Conservation (phyloP, 2,797 vertebrate species). For the Botia almorhae region DNA sequence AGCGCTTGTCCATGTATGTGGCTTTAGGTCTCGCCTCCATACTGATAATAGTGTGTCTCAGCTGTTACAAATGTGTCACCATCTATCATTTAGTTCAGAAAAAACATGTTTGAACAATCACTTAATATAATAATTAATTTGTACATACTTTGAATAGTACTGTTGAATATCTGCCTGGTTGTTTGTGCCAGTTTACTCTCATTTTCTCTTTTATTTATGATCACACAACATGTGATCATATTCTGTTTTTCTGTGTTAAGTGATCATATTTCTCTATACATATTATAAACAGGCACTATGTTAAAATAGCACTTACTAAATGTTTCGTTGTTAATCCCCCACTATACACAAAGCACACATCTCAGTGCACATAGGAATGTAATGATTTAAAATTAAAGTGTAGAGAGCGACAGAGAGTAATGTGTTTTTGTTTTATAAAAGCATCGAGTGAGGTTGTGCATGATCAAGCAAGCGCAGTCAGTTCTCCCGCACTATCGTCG, state of each 20-base stretch:
- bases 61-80: not conserved
- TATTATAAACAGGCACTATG: not conserved
- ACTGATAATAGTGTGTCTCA: not conserved
- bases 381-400: not conserved
- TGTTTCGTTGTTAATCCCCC: not conserved
- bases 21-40: not conserved
- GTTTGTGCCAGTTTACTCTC: not conserved
- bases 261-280: not conserved
- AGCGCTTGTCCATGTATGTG: not conserved
- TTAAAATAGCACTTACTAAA: not conserved
- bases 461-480: conserved; percentile 32
- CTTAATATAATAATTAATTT: not conserved
- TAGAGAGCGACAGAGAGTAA: not conserved
- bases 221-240: not conserved
- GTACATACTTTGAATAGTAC: too few species aligned
- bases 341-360: not conserved
- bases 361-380: too few species aligned
- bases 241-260: not conserved
- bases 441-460: conserved; percentile 33
- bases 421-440: conserved; percentile 24
- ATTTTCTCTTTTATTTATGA: not conserved
- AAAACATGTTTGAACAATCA: not conserved
- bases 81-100: not conserved
- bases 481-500: too few species aligned
- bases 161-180: too few species aligned